These are phyloP conservation scores for Hippotragus niger DNA, from an alignment of 2,113 vertebrate species.

Conservation along the genomic window DNA sequence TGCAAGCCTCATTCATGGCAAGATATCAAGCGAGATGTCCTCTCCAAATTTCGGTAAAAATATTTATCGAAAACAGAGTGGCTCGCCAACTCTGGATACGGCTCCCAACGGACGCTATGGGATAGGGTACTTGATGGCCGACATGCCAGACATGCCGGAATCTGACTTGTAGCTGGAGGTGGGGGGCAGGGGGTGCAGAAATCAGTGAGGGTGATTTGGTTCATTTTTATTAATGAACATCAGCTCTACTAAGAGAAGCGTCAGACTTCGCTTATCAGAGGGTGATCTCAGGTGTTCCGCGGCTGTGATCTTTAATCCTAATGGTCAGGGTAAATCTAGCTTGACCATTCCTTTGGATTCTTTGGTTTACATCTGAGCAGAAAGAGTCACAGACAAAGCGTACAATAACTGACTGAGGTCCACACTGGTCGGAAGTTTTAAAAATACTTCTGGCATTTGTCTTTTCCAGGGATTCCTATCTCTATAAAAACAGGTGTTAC, in stretches of 20 bases:
- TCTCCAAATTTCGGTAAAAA: conserved; percentile 92
- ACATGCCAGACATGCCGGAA: conserved; percentile 94
- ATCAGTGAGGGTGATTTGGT: not conserved
- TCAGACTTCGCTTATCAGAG: conserved; percentile 67
- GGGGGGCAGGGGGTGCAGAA: not conserved
- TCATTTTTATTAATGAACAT: conserved; percentile 65
- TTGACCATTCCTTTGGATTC: conserved; percentile 62
- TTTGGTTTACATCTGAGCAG: conserved; percentile 66
- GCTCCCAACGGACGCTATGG: conserved; percentile 95
- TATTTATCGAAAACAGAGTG: conserved; percentile 92
- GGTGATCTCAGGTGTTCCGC: conserved; percentile 79
- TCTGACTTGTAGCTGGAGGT: conserved; percentile 89
- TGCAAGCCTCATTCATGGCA: conserved; percentile 91
- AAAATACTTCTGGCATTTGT: conserved; percentile 66
- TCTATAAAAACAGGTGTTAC: conserved; percentile 70
- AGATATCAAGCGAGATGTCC: conserved; percentile 89
- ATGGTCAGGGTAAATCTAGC: not conserved
- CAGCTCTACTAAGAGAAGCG: conserved; percentile 66
- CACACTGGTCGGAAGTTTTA: conserved; percentile 58
- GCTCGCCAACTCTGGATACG: conserved; percentile 83
- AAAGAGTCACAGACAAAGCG: conserved; percentile 48
- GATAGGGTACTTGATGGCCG: conserved; percentile 94
- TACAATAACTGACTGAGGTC: conserved; percentile 46
- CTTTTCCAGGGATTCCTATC: conserved; percentile 70
- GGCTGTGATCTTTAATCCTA: conserved; percentile 61